These are phyloP conservation scores for Hirudinaria manillensis DNA, from an alignment of 2,888 invertebrate genomes.

Conservation along the genomic window DNA sequence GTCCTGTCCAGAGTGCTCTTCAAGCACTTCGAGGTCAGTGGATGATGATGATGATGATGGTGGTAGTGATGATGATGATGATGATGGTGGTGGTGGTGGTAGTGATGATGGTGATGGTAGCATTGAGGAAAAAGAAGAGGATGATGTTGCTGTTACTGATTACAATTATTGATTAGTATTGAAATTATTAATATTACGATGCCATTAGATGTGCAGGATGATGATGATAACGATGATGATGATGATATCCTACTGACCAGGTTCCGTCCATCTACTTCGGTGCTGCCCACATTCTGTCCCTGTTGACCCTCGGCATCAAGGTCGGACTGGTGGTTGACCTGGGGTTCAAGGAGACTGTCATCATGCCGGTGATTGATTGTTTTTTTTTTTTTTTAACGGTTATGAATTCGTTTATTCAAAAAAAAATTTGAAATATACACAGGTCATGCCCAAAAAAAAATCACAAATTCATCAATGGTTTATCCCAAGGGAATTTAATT, in stretches of 20 bases:
- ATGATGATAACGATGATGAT: neutral
- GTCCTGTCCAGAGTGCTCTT: conserved; percentile 85
- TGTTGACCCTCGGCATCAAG: conserved; percentile 74
- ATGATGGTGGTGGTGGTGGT: neutral
- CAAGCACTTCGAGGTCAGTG: conserved; percentile 76
- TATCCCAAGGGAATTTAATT: too few species aligned
- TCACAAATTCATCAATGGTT: too few species aligned
- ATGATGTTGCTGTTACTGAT: neutral
- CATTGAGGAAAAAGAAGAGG: neutral
- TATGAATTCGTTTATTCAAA: too few species aligned
- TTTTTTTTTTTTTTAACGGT: conserved; percentile 40
- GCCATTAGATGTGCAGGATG: neutral
- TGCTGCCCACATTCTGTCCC: conserved; percentile 75
- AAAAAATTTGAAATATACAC: too few species aligned
- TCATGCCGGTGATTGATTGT: conserved; percentile 68
- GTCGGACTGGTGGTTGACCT: conserved; percentile 79
- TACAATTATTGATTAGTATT: too few species aligned
- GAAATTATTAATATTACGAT: too few species aligned
- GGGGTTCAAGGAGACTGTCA: conserved; percentile 75
- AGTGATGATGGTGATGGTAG: neutral
- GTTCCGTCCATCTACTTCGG: conserved; percentile 73
- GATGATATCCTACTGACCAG: conserved; percentile 50
- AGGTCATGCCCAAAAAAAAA: too few species aligned
- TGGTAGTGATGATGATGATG: neutral
- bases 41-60: neutral